Evolutionary conservation across 2,797 vertebrate genomes (phyloP).

Genomic region (Leuciscus waleckii): DNA sequence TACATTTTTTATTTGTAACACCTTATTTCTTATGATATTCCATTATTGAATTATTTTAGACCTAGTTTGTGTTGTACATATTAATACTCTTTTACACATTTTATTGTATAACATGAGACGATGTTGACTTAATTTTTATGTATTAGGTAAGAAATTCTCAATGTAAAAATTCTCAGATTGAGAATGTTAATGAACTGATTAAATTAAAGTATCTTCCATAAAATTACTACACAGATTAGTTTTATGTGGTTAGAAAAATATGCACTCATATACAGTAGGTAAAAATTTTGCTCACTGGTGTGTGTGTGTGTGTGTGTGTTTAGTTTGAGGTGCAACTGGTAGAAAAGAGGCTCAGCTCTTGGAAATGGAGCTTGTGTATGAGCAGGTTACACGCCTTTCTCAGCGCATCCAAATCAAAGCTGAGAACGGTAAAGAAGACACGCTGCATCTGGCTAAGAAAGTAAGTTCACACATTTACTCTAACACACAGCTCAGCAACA

Average conservation of each 20-base stretch:
- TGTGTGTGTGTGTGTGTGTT: conserved; percentile 25
- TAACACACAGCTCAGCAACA: background rate
- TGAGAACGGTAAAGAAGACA: conserved; percentile 78
- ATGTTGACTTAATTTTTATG: background rate
- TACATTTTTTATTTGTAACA: background rate
- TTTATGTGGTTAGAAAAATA: background rate
- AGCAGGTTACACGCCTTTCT: conserved; percentile 82
- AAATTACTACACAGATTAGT: background rate
- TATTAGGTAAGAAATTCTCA: background rate
- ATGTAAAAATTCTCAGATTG: background rate
- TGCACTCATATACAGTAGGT: background rate
- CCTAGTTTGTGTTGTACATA: background rate
- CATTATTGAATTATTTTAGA: background rate
- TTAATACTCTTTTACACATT: background rate
- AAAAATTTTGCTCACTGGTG: background rate
- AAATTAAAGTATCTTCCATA: background rate
- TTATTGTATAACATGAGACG: background rate
- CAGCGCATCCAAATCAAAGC: conserved; percentile 73
- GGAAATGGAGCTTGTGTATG: conserved; percentile 85
- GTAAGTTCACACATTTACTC: conserved; percentile 71
- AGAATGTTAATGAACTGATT: background rate
- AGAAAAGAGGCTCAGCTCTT: conserved; percentile 84
- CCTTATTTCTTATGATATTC: background rate
- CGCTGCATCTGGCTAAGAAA: conserved; percentile 82
- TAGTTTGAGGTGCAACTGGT: conserved; percentile 85